Conservation (phyloP, 2,888 invertebrate species). For the Drosophila mettleri region DNA sequence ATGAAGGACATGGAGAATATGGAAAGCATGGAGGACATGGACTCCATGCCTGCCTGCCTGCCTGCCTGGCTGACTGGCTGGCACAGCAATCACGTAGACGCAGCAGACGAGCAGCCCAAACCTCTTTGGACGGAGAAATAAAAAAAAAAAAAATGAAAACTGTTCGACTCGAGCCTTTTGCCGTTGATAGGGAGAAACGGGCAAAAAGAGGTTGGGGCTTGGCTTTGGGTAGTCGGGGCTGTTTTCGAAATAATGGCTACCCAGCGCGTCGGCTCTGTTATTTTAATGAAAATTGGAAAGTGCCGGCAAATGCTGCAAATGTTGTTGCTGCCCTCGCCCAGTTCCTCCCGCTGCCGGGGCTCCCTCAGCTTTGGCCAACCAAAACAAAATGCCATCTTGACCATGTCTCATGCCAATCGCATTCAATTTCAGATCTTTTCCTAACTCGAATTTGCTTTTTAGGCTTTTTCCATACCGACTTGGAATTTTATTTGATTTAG, state of each 20-base stretch:
- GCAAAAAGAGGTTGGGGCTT: background rate
- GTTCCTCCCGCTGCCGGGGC: constrained; percentile 15
- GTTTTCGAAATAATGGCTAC: constrained; percentile 54
- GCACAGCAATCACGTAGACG: constrained; percentile 74
- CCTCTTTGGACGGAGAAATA: background rate
- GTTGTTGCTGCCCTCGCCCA: constrained; percentile 32
- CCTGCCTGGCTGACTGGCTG: constrained; percentile 47
- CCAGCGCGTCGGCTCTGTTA: constrained; percentile 74
- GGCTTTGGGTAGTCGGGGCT: constrained; percentile 13
- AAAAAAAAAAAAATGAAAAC: constrained; percentile 5
- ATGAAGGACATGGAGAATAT: constrained; percentile 20
- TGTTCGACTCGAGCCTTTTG: constrained; percentile 35
- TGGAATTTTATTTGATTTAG: background rate
- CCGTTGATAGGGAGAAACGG: constrained; percentile 46
- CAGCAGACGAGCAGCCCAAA: constrained; percentile 42
- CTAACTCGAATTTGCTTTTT: constrained; percentile 32
- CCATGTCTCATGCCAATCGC: constrained; percentile 51
- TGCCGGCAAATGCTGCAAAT: constrained; percentile 62
- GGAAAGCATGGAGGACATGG: constrained; percentile 4
- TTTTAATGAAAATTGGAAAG: constrained; percentile 83
- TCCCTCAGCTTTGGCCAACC: background rate
- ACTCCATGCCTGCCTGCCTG: constrained; percentile 39
- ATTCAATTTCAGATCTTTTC: constrained; percentile 48
- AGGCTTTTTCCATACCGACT: background rate
- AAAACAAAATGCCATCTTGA: constrained; percentile 50